Conservation (phyloP, 1,140 invertebrate genomes). For the Drosophila burlai region DNA sequence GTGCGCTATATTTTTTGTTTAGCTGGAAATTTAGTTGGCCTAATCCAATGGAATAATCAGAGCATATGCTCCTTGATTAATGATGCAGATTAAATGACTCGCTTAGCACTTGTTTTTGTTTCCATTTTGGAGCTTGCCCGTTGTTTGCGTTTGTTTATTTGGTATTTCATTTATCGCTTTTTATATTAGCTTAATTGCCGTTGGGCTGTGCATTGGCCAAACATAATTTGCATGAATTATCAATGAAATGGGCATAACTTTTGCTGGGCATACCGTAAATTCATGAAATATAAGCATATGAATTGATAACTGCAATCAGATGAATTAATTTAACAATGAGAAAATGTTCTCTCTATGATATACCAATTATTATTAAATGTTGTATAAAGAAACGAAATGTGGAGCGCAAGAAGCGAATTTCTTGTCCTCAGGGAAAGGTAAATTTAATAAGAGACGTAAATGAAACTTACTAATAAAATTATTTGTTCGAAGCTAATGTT, state of each 20-base stretch:
- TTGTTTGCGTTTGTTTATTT: conserved; percentile 22
- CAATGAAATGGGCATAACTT: conserved; percentile 36
- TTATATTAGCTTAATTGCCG: conserved; percentile 54
- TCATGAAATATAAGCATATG: conserved; percentile 14
- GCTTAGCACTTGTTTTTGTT: conserved; percentile 37
- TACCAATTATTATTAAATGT: not conserved
- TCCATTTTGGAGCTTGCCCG: conserved; percentile 16
- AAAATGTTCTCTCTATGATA: not conserved
- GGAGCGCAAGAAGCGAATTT: too few species aligned
- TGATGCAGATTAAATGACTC: conserved; percentile 72
- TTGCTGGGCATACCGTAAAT: conserved; percentile 18
- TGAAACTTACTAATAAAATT: not conserved
- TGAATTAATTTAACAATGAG: conserved; percentile 1
- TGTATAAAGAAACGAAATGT: not conserved
- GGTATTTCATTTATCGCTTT: conserved; percentile 49
- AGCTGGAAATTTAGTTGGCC: conserved; percentile 43
- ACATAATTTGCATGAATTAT: conserved; percentile 56
- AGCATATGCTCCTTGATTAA: conserved; percentile 66
- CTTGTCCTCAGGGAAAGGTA: too few species aligned
- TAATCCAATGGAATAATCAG: conserved; percentile 63
- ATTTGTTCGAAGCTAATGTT: not conserved
- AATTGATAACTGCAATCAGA: conserved; percentile 18
- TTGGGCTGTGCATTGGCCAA: conserved; percentile 29
- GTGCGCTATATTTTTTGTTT: conserved; percentile 20
- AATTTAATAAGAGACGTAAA: too few species aligned